Conservation (phyloP, 2,888 invertebrate species). For the Crioceris asparagi region DNA sequence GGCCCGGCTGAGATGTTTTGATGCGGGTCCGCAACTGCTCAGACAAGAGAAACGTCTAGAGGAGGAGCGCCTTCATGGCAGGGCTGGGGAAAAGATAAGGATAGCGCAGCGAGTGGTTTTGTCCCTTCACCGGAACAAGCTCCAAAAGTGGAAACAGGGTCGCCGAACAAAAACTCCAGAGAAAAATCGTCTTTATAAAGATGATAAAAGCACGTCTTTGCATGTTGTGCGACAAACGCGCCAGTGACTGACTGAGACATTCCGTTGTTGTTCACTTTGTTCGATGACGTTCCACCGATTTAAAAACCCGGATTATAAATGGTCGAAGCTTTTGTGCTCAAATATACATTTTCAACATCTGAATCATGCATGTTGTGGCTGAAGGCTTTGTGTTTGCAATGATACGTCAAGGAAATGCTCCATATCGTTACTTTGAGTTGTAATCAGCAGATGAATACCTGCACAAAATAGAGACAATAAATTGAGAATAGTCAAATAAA, state of each 20-base stretch:
- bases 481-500: too few relatives aligned
- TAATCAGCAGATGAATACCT: background rate
- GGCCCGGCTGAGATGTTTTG: conserved; percentile 36
- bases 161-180: conserved; percentile 36
- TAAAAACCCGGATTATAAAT: conserved; percentile 38
- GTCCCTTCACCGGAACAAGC: conserved; percentile 30
- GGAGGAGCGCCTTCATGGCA: conserved; percentile 10
- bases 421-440: too few relatives aligned
- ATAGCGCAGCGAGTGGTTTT: background rate
- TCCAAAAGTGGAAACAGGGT: conserved; percentile 35
- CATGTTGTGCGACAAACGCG: conserved; percentile 39
- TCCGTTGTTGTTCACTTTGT: conserved; percentile 40
- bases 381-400: too few relatives aligned
- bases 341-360: conserved; percentile 36
- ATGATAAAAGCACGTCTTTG: conserved; percentile 41
- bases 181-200: conserved; percentile 41
- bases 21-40: conserved; percentile 34
- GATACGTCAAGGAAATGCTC: too few relatives aligned
- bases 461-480: too few relatives aligned
- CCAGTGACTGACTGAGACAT: conserved; percentile 40
- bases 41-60: conserved; percentile 18
- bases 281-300: conserved; percentile 35
- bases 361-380: conserved; percentile 37
- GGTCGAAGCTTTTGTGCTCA: conserved; percentile 33
- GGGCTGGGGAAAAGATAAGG: background rate